Evolutionary conservation across 2,797 vertebrate species (phyloP), one percentile per base, ranked within the genome.

Genomic region (Neosilurus mollespiculum): DNA sequence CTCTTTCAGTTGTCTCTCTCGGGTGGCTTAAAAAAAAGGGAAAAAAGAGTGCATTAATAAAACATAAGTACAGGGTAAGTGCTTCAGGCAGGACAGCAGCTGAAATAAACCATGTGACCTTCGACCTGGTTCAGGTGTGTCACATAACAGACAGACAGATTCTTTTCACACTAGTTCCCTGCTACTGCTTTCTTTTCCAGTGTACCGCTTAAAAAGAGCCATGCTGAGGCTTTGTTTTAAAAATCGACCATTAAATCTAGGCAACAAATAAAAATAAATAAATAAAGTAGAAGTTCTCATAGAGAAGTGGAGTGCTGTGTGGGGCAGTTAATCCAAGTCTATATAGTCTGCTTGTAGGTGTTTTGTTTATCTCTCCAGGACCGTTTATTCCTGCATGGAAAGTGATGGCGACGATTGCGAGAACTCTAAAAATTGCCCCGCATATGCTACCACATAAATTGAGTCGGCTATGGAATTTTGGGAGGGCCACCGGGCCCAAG

Each of bases 21-120:
- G 90, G 87, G 90, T 92, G 91, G 92, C 91, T 91, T 92, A 91
- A 30, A 54, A 75, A 49, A 22, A 4, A 20, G 20, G 20, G 20
- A 61, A 61, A 53, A 56, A 56, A 58, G 9, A 84, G 51, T 80
- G 85, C 93, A 95, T 95, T 95, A 95, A 95, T 95, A 95, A 95
- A 95, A 95, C 94, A 95, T 95, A 93, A 95, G 93, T 90, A 92
- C 91, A 89, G 94, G 93, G 90, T 90, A 87, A 91, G 88, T 88
- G 89, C 90, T 88, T 88, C 86, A 85, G 43, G 73, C 20, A 14
- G 73, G 56, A 37, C 93, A 94, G 85, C 73, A 78, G 80, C 64
- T 58, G 72, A 85, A 73, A 78, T 75, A n/a, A 81, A 43, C 56
- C 75, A 24, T 3, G 11, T 54, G 83, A 86, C 88, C 85, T 81